Evolutionary conservation across 2,888 invertebrate genomes (phyloP).

Genomic region (Apodemia hepburni): DNA sequence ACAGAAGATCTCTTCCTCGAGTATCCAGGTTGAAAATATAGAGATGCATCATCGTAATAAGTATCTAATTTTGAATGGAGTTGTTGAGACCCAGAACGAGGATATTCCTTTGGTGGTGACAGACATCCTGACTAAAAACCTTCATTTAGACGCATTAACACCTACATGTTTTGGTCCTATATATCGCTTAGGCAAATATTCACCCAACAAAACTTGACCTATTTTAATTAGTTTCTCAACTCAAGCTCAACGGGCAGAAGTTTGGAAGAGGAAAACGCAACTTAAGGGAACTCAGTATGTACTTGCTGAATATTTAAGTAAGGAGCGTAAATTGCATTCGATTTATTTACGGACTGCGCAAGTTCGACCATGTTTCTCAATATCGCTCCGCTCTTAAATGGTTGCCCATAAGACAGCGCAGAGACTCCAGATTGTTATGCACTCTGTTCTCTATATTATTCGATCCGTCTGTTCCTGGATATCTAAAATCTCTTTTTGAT

Average conservation of each 20-base stretch:
- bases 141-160: neutral
- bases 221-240: neutral
- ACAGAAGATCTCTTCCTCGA: neutral
- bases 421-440: too few relatives aligned
- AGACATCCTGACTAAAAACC: neutral
- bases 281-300: neutral
- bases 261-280: too few relatives aligned
- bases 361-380: too few relatives aligned
- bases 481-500: too few relatives aligned
- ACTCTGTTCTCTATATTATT: too few relatives aligned
- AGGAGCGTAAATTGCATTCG: too few relatives aligned
- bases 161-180: neutral
- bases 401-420: too few relatives aligned
- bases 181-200: neutral
- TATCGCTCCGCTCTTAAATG: too few relatives aligned
- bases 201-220: neutral
- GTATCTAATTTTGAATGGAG: neutral
- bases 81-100: neutral
- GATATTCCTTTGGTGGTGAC: neutral
- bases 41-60: constrained; percentile 1
- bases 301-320: neutral
- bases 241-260: too few relatives aligned
- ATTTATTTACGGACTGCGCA: too few relatives aligned
- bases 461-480: too few relatives aligned
- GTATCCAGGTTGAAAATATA: neutral